Evolutionary conservation across 92 coral and sea anemone genomes (phyloP).

Genomic region (Plumapathes pennacea): DNA sequence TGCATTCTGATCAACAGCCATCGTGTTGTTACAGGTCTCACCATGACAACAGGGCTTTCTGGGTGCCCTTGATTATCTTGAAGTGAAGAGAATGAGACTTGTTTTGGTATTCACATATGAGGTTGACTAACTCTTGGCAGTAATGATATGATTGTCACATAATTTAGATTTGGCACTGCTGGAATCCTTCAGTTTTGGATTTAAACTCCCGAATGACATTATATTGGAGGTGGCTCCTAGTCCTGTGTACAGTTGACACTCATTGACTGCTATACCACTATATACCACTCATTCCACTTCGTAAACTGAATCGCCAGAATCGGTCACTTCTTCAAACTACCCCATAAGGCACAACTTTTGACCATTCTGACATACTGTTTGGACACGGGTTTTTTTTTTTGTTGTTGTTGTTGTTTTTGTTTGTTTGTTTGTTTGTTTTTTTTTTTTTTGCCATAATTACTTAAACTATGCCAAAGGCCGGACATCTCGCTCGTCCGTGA

Average conservation of each 20-base stretch:
- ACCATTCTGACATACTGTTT: neutral
- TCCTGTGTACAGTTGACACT: too few relatives aligned
- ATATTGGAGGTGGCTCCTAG: too few relatives aligned
- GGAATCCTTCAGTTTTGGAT: slow-evolving; percentile 9
- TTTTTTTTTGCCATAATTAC: slow-evolving; percentile 3
- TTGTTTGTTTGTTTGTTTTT: too few relatives aligned
- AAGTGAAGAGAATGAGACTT: too few relatives aligned
- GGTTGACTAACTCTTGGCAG: slow-evolving; percentile 8
- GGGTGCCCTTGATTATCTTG: too few relatives aligned
- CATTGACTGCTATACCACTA: slow-evolving; percentile 1
- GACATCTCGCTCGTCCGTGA: too few relatives aligned
- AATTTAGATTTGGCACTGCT: slow-evolving; percentile 4
- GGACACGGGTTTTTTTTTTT: too few relatives aligned
- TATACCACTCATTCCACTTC: neutral
- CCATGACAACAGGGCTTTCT: too few relatives aligned
- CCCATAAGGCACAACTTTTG: neutral
- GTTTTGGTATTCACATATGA: slow-evolving; percentile 3
- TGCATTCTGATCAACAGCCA: too few relatives aligned
- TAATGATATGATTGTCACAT: slow-evolving; percentile 2
- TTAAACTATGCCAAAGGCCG: slow-evolving; percentile 5
- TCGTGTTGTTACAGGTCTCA: too few relatives aligned
- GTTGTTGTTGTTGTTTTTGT: too few relatives aligned
- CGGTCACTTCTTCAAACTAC: neutral
- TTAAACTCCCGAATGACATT: slow-evolving; percentile 5
- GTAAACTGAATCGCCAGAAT: too few relatives aligned